These are phyloP conservation scores for Heterochromis multidens DNA, from an alignment of 2,113 vertebrate species.

Conservation along the genomic window DNA sequence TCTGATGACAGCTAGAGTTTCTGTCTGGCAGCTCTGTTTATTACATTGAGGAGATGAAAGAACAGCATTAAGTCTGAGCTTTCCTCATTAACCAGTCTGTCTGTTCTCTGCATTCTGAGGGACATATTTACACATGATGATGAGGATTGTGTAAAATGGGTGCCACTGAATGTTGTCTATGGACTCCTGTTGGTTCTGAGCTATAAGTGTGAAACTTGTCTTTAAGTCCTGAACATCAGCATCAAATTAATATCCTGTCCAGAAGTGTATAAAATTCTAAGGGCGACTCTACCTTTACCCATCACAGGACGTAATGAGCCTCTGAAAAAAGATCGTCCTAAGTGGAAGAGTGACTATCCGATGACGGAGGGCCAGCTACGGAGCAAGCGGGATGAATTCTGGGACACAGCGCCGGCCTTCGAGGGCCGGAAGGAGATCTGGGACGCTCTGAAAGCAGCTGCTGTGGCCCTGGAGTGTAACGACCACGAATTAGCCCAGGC, in stretches of 20 bases:
- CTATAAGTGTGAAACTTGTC: neutral
- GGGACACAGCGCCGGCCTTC: conserved; percentile 96
- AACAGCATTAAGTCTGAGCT: neutral
- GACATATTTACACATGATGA: neutral
- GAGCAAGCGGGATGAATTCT: conserved; percentile 98
- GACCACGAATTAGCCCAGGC: conserved; percentile 96
- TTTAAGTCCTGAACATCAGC: neutral
- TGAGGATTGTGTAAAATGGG: neutral
- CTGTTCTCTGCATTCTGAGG: neutral
- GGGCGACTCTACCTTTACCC: neutral
- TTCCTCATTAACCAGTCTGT: neutral
- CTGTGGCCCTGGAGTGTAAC: conserved; percentile 89
- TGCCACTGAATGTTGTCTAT: neutral
- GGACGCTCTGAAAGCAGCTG: conserved; percentile 95
- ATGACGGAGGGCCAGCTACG: conserved; percentile 97
- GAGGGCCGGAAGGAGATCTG: conserved; percentile 99
- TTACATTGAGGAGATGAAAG: neutral
- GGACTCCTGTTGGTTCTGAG: neutral
- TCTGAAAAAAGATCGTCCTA: conserved; percentile 92
- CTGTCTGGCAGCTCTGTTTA: conserved; percentile 8
- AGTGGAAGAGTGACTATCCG: conserved; percentile 98
- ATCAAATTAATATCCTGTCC: neutral
- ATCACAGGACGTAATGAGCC: conserved; percentile 89
- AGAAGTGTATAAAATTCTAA: too few species aligned
- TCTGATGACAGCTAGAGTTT: conserved; percentile 27